Evolutionary conservation across 1,140 invertebrate species (phyloP), one percentile per base, ranked within the genome.

Genomic region (Formica selysi): DNA sequence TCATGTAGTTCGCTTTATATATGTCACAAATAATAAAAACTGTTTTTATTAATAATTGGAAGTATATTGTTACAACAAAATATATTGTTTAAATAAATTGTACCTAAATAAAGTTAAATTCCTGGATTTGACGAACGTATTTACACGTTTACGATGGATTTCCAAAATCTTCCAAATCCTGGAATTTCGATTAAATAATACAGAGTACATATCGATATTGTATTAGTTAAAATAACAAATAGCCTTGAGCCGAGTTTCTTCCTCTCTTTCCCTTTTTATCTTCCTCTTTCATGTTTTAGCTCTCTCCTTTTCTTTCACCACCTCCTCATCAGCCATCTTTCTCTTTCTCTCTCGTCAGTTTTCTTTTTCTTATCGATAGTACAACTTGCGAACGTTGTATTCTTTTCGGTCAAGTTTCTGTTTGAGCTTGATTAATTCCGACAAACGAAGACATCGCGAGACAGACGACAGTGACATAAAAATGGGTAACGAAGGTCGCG

Each of bases 161-260:
- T 48, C 29, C 38, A 36, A 32, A n/a, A 19, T 65, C 41, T 51
- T 79, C 13, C 3, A 38, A 65, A n/a, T n/a, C 11, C 76, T 65
- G 32, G 2, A 67, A 79, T 67, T 79, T 29, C 7, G 16, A 78
- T 78, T 19, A 54, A 67, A 68, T 38, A 51, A 79, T 68, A 44
- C 36, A 79, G 8, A 54, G 7, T 54, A 13, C 13, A 36, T 44
- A 32, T 26, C 61, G 41, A 65, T 64, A 61, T 61, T 44, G 80
- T 48, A 67, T n/a, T 76, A 67, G 71, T 87, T 87, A 85, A 87
- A 87, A 76, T 85, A 87, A 81, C 80, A 44, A 87, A 68, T 76
- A 51, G 59, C 80, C 80, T 87, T 85, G 86, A 85, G 68, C 68
- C 80, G 13, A 73, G 29, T 83, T 36, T 57, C 68, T 68, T 70